These are phyloP conservation scores for Ceyx cyanopectus DNA, from an alignment of 2,113 vertebrate genomes.

Conservation along the genomic window DNA sequence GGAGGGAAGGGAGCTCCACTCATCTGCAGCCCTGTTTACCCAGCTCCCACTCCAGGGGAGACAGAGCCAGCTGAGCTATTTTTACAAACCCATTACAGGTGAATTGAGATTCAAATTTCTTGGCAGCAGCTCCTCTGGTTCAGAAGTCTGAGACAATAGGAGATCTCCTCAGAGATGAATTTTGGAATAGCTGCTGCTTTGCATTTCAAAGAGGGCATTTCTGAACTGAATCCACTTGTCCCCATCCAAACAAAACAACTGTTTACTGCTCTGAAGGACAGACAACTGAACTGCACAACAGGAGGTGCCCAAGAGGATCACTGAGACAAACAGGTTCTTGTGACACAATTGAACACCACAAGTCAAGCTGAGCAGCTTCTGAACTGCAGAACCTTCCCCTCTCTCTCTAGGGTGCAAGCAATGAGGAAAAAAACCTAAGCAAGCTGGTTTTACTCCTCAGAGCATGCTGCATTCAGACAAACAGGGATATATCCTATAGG, in stretches of 20 bases:
- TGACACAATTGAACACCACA: not conserved
- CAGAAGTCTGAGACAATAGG: not conserved
- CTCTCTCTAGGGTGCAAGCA: not conserved
- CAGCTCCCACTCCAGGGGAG: not conserved
- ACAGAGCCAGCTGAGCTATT: not conserved
- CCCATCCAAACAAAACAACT: not conserved
- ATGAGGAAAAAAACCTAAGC: not conserved
- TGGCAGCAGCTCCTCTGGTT: not conserved
- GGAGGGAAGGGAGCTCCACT: not conserved
- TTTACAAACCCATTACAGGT: not conserved
- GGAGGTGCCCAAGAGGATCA: accelerated
- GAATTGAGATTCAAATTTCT: not conserved
- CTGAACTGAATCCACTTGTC: not conserved
- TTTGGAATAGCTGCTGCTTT: not conserved
- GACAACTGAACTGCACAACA: not conserved
- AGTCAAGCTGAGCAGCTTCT: not conserved
- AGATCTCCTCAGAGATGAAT: not conserved
- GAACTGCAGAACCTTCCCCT: not conserved
- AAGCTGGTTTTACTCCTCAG: not conserved
- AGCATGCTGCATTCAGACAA: not conserved
- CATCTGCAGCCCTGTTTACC: not conserved
- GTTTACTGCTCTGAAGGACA: not conserved
- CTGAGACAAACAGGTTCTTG: not conserved
- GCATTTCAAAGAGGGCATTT: not conserved
- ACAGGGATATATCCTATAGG: not conserved